Base-by-base conservation (phyloP, 1,140 invertebrate genomes). In the Pantala flavescens region DNA sequence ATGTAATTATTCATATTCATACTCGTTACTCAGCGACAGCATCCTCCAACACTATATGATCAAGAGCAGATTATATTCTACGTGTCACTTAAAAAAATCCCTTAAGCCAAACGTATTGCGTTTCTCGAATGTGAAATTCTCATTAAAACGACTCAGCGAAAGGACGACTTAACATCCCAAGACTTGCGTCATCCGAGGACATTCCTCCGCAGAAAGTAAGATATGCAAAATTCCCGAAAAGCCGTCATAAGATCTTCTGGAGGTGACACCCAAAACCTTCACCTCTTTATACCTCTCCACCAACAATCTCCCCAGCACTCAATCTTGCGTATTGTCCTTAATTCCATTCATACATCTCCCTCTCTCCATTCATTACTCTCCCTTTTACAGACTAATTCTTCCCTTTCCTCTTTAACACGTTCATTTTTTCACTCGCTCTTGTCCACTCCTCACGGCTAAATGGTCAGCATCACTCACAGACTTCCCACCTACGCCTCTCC, bases 341-440 rank as follows among this genome's bases (percentile, higher is more conserved):
- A 63, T 63, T 63, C n/a, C 49, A 63, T 63, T 63, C 49, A 63
- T 63, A 63, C 49, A 63, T 63, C 49, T 63, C 49, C 14, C 49
- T 12, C 49, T 16, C 5, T 63, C 28, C 28, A 36, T 36, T 36
- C 28, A 36, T 36, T 36, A 36, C 28, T 36, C 28, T 36, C 28
- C 28, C 28, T 36, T 36, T 36, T 36, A 36, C 28, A 36, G 9
- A 36, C 28, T 36, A 36, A 36, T 36, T 36, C 49, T 21, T 63
- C 49, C 49, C 49, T 14, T 21, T 21, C 49, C 49, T 63, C 49
- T 36, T 36, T 36, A 36, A 21, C 16, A 63, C 49, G 49, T 19
- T 21, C 49, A 63, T 21, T 63, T 21, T 19, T 63, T 63, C 49
- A 63, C n/a, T 63, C 49, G 3, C 16, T 63, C 49, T 36, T 21